A percentile compares a stretch with the other conserved stretches of the same genome.
These are phyloP conservation scores for Xiphydria camelus DNA, from an alignment of 2,888 invertebrate species.

Conservation along the genomic window DNA sequence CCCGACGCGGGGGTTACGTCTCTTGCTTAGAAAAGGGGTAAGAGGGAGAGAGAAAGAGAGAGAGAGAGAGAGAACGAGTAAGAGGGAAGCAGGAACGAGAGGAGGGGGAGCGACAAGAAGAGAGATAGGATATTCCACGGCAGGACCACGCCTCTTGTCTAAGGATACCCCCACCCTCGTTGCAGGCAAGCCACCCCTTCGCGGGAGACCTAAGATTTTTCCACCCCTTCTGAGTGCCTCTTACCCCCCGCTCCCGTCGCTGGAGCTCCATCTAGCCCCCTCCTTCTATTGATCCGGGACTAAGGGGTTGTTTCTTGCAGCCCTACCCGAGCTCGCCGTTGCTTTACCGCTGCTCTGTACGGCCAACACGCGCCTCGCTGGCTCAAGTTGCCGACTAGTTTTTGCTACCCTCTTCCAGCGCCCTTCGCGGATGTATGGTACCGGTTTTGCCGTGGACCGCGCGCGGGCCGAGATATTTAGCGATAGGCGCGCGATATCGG, in stretches of 20 bases:
- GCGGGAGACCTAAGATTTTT: conserved; percentile 50
- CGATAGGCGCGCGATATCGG: too few relatives aligned
- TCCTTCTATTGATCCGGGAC: conserved; percentile 55
- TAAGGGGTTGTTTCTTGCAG: conserved; percentile 51
- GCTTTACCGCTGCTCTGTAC: background rate
- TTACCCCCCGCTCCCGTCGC: conserved; percentile 32
- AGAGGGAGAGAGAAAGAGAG: conserved; percentile 7
- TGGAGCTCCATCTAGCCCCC: conserved; percentile 37
- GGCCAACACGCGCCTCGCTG: conserved; percentile 21
- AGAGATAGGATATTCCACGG: conserved; percentile 28
- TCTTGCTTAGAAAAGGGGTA: conserved; percentile 3
- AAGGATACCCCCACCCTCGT: conserved; percentile 49
- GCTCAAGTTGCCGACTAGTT: conserved; percentile 13
- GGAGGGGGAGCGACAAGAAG: conserved; percentile 30
- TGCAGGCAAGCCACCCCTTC: conserved; percentile 14
- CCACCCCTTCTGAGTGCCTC: conserved; percentile 31
- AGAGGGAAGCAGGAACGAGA: conserved; percentile 9
- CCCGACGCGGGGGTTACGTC: background rate
- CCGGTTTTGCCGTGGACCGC: too few relatives aligned
- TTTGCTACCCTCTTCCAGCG: background rate
- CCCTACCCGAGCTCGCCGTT: conserved; percentile 18
- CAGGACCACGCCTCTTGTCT: conserved; percentile 56
- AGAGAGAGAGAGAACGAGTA: conserved; percentile 8
- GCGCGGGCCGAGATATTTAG: too few relatives aligned
- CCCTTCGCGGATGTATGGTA: background rate